Conservation (phyloP, 2,888 invertebrate species). For the Salticus scenicus region DNA sequence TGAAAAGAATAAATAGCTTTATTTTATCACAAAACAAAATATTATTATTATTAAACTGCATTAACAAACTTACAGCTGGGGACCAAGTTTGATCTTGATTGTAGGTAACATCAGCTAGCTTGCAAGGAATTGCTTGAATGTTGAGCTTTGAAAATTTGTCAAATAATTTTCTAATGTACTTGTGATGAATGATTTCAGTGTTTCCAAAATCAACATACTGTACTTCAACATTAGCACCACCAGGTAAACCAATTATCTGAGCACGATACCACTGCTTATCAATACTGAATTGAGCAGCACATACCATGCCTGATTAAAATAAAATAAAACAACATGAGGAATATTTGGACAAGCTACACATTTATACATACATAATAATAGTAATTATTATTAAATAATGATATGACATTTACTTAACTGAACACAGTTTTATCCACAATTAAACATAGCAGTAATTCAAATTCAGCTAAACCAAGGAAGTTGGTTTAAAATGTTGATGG, state of each 20-base stretch:
- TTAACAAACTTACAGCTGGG: conserved; percentile 29
- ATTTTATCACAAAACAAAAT: not conserved
- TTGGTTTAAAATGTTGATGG: no score
- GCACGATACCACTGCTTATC: conserved; percentile 84
- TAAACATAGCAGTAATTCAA: no score
- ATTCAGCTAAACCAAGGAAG: no score
- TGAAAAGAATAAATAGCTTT: no score
- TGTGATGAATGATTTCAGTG: conserved; percentile 77
- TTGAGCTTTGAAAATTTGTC: conserved; percentile 77
- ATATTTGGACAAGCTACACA: not conserved
- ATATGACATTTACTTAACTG: no score
- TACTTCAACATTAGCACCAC: conserved; percentile 78
- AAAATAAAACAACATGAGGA: not conserved
- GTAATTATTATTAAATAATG: no score
- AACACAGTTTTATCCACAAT: no score
- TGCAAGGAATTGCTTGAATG: conserved; percentile 78
- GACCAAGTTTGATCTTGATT: conserved; percentile 36
- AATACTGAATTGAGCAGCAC: conserved; percentile 80
- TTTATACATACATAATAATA: not conserved
- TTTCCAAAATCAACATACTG: conserved; percentile 82
- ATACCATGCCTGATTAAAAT: conserved; percentile 80
- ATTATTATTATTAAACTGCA: not conserved
- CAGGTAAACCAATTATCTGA: conserved; percentile 78
- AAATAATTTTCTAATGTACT: conserved; percentile 43
- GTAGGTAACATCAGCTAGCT: conserved; percentile 74